Percentiles rank a stretch among this genome's conserved stretches.
These are phyloP conservation scores for Pangasius larnaudii DNA, from an alignment of 2,797 vertebrate species.

Conservation along the genomic window DNA sequence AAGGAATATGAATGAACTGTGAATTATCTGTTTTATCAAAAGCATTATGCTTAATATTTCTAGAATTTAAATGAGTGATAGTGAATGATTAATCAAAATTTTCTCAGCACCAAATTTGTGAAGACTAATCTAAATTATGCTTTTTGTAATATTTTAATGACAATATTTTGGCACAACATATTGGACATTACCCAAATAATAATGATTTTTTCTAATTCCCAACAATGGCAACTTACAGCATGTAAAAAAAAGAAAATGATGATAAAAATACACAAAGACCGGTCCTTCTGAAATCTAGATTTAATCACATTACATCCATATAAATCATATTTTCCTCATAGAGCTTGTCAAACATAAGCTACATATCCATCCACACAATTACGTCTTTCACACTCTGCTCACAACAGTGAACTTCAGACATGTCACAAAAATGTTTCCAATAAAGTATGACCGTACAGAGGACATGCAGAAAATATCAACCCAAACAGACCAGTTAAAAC, in stretches of 20 bases:
- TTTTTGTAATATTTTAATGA: background rate
- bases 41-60: too few species aligned
- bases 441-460: slow-evolving; percentile 43
- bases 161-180: background rate
- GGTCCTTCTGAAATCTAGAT: slow-evolving; percentile 46
- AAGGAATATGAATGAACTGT: too few species aligned
- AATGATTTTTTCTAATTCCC: background rate
- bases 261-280: slow-evolving; percentile 3
- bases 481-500: slow-evolving; percentile 32
- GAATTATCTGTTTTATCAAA: too few species aligned
- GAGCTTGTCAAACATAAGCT: slow-evolving; percentile 29
- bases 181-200: too few species aligned
- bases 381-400: slow-evolving; percentile 33
- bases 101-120: background rate
- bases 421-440: slow-evolving; percentile 34
- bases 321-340: slow-evolving; percentile 39
- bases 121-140: background rate
- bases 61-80: too few species aligned
- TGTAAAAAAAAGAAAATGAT: background rate
- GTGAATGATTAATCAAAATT: too few species aligned
- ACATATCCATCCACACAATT: slow-evolving; percentile 38
- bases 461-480: slow-evolving; percentile 52
- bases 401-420: slow-evolving; percentile 43
- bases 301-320: slow-evolving; percentile 56
- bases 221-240: background rate